phyloP scores from a whole-genome alignment of 2,888 invertebrate genomes.

The Pheosia tremula region DNA sequence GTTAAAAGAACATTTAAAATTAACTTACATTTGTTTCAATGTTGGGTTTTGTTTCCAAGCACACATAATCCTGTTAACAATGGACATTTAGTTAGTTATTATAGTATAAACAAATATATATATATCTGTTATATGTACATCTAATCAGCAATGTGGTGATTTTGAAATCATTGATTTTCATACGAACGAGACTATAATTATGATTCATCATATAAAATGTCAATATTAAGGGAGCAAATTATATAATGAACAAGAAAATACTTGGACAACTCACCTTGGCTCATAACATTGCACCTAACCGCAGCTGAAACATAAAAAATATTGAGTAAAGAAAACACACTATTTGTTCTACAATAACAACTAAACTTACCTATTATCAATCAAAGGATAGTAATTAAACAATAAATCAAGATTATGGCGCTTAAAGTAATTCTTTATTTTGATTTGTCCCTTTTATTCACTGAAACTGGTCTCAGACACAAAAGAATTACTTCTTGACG shows the following conservation, averaged over 20 bases:
- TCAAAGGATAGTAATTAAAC: constrained; percentile 46
- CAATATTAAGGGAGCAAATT: background rate
- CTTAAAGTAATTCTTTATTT: constrained; percentile 78
- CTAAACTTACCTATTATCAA: constrained; percentile 68
- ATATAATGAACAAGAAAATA: constrained; percentile 20
- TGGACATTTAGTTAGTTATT: background rate
- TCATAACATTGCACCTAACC: constrained; percentile 10
- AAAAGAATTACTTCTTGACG: constrained; percentile 84
- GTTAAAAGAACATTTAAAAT: background rate
- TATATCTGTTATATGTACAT: background rate
- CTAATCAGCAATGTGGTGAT: constrained; percentile 51
- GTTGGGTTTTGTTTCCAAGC: background rate
- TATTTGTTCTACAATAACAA: constrained; percentile 53
- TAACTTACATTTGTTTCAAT: constrained; percentile 14
- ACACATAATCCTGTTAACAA: background rate
- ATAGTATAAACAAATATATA: background rate
- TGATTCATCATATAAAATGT: constrained; percentile 55
- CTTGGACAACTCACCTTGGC: constrained; percentile 32
- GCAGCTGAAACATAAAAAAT: constrained; percentile 70
- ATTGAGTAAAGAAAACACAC: constrained; percentile 75
- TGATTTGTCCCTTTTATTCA: constrained; percentile 63
- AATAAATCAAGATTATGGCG: constrained; percentile 53
- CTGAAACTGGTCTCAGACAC: constrained; percentile 65
- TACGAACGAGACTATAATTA: constrained; percentile 73
- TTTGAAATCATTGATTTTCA: constrained; percentile 67